phyloP scores from a whole-genome alignment of 2,888 invertebrate species.

The Malachius bipustulatus region DNA sequence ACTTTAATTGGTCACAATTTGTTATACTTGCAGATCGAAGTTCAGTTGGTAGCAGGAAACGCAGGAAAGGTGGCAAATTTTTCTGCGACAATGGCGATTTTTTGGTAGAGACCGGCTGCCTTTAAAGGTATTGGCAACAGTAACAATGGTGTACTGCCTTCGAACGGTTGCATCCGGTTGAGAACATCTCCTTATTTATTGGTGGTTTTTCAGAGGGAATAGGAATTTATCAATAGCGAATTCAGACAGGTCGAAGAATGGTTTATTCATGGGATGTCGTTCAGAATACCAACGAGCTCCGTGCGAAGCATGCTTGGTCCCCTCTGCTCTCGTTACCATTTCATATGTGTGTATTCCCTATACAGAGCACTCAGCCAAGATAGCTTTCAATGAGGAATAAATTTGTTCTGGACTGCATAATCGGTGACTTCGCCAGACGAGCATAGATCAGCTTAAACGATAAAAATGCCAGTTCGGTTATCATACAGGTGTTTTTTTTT shows the following conservation, averaged over 20 bases:
- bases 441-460: no score
- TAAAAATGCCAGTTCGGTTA: no score
- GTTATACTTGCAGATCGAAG: conserved; percentile 25
- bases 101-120: conserved; percentile 25
- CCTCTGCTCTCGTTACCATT: no score
- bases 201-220: conserved; percentile 30
- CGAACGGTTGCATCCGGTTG: conserved; percentile 31
- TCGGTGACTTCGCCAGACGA: no score
- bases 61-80: conserved; percentile 26
- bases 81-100: conserved; percentile 19
- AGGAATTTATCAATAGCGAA: conserved; percentile 33
- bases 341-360: no score
- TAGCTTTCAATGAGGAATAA: no score
- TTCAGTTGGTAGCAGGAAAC: conserved; percentile 13
- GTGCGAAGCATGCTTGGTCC: background rate
- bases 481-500: no score
- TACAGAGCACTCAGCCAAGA: no score
- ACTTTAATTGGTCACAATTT: conserved; percentile 27
- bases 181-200: conserved; percentile 28
- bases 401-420: no score
- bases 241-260: conserved; percentile 23
- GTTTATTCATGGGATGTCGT: conserved; percentile 23
- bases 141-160: conserved; percentile 34
- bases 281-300: conserved; percentile 19
- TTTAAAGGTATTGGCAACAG: conserved; percentile 31